These are phyloP conservation scores for Saguinus midas DNA, from an alignment of 2,113 vertebrate genomes.

Conservation along the genomic window DNA sequence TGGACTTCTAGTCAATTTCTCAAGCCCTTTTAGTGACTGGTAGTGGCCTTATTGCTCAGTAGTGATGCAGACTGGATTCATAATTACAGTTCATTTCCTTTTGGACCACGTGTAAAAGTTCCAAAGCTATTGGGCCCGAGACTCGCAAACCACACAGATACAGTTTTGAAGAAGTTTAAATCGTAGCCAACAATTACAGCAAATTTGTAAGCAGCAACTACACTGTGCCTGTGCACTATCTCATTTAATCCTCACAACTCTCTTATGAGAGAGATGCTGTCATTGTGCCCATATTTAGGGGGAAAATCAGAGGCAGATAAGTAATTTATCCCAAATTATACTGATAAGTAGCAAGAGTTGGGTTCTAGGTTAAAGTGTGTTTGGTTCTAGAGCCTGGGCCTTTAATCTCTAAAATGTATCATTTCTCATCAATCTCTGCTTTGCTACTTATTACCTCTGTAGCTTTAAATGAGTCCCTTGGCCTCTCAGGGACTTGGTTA, in stretches of 20 bases:
- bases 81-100: background rate
- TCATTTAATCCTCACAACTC: background rate
- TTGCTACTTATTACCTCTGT: background rate
- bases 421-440: background rate
- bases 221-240: background rate
- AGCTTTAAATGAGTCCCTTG: background rate
- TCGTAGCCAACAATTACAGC: background rate
- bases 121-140: background rate
- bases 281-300: background rate
- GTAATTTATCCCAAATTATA: background rate
- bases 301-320: constrained; percentile 9
- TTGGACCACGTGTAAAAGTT: background rate
- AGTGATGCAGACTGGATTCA: background rate
- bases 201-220: background rate
- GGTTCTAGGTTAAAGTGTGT: background rate
- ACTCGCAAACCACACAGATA: background rate
- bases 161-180: constrained; percentile 13
- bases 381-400: background rate
- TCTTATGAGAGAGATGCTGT: background rate
- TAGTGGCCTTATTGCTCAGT: background rate
- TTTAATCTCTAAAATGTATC: background rate
- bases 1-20: background rate
- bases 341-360: background rate
- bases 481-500: background rate
- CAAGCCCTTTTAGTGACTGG: background rate